Base-by-base conservation (phyloP, 2,888 invertebrate genomes). In the Nudaria mundana region DNA sequence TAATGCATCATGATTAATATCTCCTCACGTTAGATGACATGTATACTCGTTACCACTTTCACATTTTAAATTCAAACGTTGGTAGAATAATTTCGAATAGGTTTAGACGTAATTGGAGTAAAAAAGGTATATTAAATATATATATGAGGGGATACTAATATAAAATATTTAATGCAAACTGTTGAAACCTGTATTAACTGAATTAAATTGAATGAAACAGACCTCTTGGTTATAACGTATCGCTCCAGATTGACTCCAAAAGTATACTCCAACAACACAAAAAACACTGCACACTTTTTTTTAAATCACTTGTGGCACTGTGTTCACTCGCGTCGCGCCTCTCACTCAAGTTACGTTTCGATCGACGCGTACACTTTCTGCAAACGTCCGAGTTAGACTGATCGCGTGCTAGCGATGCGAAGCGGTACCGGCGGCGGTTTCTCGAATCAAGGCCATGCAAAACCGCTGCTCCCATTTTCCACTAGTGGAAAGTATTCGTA, bases 401-500 rank as follows among this genome's bases (percentile, higher is more conserved):
- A 52, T 54, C 56, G 51, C 54, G 63, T 58, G 54, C 45, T 48
- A 37, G 41, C 49, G 52, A 45, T 50, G 56, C 55, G 61, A 49
- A 45, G 49, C 58, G 52, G 51, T 59, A 62, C 56, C 63, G 57
- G 56, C 56, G 66, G 56, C 56, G 66, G 60, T 56, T 62, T 63
- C 66, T 63, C 50, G 67, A 80, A 86, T 83, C 86, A 83, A 81
- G 85, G 84, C 80, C 85, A 84, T 77, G 82, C 83, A 80, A 82
- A 84, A 76, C n/a, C 78, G 50, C 63, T 78, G 84, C 77, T 81
- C 85, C 80, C 85, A 82, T 82, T 85, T 81, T 76, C 81, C 76
- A 63, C 69, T 70, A 73, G 80, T 86, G 83, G 86, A 86, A 86
- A 86, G 86, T 85, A 79, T 75, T 76, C 74, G 76, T 68, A 86